Conservation (phyloP, 2,888 invertebrate genomes). For the Yponomeuta sedellus region DNA sequence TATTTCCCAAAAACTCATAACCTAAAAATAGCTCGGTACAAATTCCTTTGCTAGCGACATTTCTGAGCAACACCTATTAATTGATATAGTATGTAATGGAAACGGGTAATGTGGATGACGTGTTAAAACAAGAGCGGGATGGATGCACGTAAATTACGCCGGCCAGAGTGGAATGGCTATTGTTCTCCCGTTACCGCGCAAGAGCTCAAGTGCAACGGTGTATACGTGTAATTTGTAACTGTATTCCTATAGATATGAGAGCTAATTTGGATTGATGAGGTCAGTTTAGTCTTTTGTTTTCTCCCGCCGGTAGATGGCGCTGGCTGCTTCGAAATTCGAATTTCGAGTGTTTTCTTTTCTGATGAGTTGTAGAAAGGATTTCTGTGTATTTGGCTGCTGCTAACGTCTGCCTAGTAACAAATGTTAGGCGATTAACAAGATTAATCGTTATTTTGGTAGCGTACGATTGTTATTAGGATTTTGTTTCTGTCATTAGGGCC, state of each 20-base stretch:
- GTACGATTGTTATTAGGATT: constrained; percentile 18
- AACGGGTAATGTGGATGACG: constrained; percentile 68
- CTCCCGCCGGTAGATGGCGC: constrained; percentile 19
- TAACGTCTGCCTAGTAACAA: constrained; percentile 23
- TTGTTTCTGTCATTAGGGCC: constrained; percentile 22
- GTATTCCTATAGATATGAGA: constrained; percentile 43
- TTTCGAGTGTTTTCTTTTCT: constrained; percentile 12
- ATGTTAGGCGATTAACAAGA: constrained; percentile 27
- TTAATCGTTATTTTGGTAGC: constrained; percentile 24
- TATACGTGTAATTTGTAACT: constrained; percentile 56
- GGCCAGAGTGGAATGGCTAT: constrained; percentile 56
- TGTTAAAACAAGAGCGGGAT: constrained; percentile 61
- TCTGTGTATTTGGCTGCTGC: constrained; percentile 16
- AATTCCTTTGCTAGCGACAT: neutral
- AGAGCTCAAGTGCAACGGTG: constrained; percentile 55
- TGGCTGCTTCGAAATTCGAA: constrained; percentile 16
- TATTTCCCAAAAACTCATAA: neutral
- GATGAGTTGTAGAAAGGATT: constrained; percentile 19
- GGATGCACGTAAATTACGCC: constrained; percentile 42
- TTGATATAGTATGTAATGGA: constrained; percentile 74
- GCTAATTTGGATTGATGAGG: constrained; percentile 30
- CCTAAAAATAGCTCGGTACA: neutral
- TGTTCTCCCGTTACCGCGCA: constrained; percentile 39
- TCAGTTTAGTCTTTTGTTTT: constrained; percentile 1
- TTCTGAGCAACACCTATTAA: constrained; percentile 26